Evolutionary conservation across 2,888 invertebrate species (phyloP).

Genomic region (Scrobipalpa costella): DNA sequence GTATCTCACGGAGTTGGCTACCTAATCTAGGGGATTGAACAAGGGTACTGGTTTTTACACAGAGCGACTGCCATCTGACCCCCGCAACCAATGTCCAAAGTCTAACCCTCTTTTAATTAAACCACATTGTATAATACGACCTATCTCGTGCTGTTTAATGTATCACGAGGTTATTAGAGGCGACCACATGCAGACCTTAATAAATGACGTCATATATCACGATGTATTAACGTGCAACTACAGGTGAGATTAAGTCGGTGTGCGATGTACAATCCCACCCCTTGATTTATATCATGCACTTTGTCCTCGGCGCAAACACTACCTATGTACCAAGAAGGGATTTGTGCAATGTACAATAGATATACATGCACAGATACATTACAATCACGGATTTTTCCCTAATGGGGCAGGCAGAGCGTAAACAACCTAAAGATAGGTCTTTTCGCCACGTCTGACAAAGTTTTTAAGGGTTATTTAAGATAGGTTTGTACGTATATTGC

Average conservation of each 20-base stretch:
- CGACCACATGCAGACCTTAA: slow-evolving; percentile 38
- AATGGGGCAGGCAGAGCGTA: too few relatives aligned
- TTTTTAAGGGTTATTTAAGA: too few relatives aligned
- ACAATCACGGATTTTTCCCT: too few relatives aligned
- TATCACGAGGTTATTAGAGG: slow-evolving; percentile 18
- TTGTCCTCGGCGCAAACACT: slow-evolving; percentile 30
- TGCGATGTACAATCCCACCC: slow-evolving; percentile 50
- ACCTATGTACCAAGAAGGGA: neutral
- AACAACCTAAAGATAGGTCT: too few relatives aligned
- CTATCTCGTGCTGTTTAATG: neutral
- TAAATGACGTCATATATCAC: slow-evolving; percentile 69
- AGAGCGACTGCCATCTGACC: too few relatives aligned
- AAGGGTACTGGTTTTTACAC: too few relatives aligned
- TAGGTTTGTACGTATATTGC: too few relatives aligned
- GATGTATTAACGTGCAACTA: slow-evolving; percentile 55
- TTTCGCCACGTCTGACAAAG: too few relatives aligned
- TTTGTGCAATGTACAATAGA: neutral
- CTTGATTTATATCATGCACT: slow-evolving; percentile 60
- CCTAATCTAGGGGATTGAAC: too few relatives aligned
- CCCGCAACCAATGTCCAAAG: too few relatives aligned
- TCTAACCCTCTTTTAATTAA: neutral
- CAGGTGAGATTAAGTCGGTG: slow-evolving; percentile 59
- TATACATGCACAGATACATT: too few relatives aligned
- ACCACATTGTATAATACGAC: neutral
- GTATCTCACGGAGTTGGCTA: too few relatives aligned